Conservation (phyloP, 2,797 vertebrate species). For the Nannoperca obscura region DNA sequence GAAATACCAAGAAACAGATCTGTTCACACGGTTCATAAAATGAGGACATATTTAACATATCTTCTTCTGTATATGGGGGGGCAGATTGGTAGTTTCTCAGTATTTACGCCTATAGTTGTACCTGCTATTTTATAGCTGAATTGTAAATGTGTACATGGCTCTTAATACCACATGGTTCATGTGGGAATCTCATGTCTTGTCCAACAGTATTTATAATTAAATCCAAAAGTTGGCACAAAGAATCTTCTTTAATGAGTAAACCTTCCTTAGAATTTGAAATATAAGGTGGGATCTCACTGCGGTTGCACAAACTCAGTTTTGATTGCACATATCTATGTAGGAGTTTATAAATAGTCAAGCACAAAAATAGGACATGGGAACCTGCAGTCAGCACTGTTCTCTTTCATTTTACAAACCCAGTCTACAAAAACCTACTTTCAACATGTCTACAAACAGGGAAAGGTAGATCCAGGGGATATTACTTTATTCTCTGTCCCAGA, state of each 20-base stretch:
- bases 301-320: constrained; percentile 39
- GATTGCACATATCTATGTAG: constrained; percentile 37
- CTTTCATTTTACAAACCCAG: constrained; percentile 48
- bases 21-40: too few species aligned
- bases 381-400: constrained; percentile 65
- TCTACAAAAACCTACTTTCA: constrained; percentile 44
- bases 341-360: constrained; percentile 63
- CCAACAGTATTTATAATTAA: neutral
- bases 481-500: constrained; percentile 41
- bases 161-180: neutral
- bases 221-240: neutral
- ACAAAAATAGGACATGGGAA: constrained; percentile 62
- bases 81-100: too few species aligned
- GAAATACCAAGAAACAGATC: too few species aligned
- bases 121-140: neutral
- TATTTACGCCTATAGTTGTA: too few species aligned
- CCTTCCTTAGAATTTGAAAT: neutral
- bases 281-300: constrained; percentile 32
- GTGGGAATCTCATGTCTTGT: constrained; percentile 1
- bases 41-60: too few species aligned
- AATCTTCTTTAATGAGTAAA: constrained; percentile 22
- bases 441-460: constrained; percentile 24
- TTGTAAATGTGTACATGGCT: neutral
- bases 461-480: constrained; percentile 26
- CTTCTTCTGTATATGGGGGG: too few species aligned